Evolutionary conservation across 2,797 vertebrate genomes (phyloP).

Genomic region (Diglossa cyanea): DNA sequence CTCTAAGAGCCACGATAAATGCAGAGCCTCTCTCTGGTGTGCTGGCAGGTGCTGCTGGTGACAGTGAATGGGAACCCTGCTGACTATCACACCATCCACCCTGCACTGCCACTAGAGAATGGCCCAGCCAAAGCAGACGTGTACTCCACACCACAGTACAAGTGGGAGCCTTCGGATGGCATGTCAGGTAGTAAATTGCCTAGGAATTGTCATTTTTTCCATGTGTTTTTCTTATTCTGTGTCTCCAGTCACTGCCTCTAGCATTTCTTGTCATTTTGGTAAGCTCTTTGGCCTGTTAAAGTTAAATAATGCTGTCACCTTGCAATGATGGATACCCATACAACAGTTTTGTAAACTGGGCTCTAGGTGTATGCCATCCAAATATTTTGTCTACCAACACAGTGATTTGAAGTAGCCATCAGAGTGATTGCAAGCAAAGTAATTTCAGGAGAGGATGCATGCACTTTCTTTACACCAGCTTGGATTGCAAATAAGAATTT

Average conservation of each 20-base stretch:
- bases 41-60: slow-evolving; percentile 80
- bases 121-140: slow-evolving; percentile 85
- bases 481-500: slow-evolving; percentile 25
- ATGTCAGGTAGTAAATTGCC: slow-evolving; percentile 74
- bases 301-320: not conserved
- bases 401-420: not conserved
- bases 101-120: slow-evolving; percentile 82
- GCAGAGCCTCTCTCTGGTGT: not conserved
- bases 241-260: not conserved
- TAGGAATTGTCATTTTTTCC: not conserved
- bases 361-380: not conserved
- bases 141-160: slow-evolving; percentile 93
- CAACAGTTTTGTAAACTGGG: not conserved
- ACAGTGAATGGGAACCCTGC: slow-evolving; percentile 90
- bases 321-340: not conserved
- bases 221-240: not conserved
- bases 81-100: slow-evolving; percentile 83
- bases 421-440: not conserved
- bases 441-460: not conserved
- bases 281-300: not conserved
- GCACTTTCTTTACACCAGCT: not conserved
- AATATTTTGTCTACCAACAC: not conserved
- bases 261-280: not conserved
- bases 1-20: not conserved
- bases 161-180: slow-evolving; percentile 79